Evolutionary conservation across 1,140 invertebrate genomes (phyloP), one percentile per base, ranked within the genome.

Genomic region (Drosophila lacteicornis): DNA sequence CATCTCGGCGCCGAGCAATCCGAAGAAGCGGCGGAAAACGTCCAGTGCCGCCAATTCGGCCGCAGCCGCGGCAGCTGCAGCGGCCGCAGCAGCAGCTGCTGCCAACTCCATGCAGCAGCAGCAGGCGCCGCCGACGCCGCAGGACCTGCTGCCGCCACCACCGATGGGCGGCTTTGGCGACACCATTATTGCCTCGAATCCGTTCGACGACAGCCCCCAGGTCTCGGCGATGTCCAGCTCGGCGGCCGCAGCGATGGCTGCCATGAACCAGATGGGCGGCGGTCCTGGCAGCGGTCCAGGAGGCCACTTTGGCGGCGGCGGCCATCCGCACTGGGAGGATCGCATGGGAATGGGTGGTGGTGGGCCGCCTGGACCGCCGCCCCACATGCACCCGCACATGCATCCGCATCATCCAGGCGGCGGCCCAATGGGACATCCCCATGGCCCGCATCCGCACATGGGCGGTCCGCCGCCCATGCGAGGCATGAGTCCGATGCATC

Each of bases 141-240:
- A 96, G 83, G 95, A 97, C 93, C 95, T 98, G 90, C 93, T 98
- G 70, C 94, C 97, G 66, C 97, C 97, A 30, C 97, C 97, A 13
- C 96, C 97, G 33, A 95, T 96, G 81, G 95, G 96, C 46, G 97
- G 97, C 57, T 98, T 97, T 93, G 97, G 97, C 45, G 97, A 98
- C 90, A 98, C 97, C 49, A 98, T 99, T 88, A 95, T 98, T 70
- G 98, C 97, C 40, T 98, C 97, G 60, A 99, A 99, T 94, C 98
- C 98, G 30, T 99, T 99, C 93, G 98, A 99, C 93, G 98, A 99
- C 88, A 97, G 96, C 12, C 97, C 97, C 25, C 94, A 95, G 93
- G 85, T 80, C 11, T 82, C 86, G 40, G 80, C 83, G 9, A 91
- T 92, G 85, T 91, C 91, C 4, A 91, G 82, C 30, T 88, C 85